A percentile compares a stretch with the other conserved stretches of the same genome.
phyloP scores from a whole-genome alignment of 2,888 invertebrate genomes.

The Spialia ferax region DNA sequence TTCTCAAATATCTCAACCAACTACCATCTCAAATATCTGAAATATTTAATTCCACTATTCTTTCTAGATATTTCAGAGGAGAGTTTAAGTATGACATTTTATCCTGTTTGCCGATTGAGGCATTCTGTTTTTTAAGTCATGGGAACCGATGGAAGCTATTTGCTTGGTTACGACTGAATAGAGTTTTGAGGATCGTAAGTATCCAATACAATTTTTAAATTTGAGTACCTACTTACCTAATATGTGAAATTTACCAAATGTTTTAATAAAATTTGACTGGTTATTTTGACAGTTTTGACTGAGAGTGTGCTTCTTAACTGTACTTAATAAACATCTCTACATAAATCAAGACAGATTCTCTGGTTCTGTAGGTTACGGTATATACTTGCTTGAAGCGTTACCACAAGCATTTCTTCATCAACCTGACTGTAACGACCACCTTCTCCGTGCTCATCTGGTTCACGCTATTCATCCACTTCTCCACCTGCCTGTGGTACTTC shows the following conservation, averaged over 20 bases:
- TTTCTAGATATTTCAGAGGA: slow-evolving; percentile 60
- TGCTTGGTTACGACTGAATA: slow-evolving; percentile 67
- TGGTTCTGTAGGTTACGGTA: slow-evolving; percentile 59
- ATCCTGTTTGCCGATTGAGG: slow-evolving; percentile 66
- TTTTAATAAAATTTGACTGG: too few species aligned
- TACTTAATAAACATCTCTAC: too few species aligned
- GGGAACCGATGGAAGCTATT: slow-evolving; percentile 56
- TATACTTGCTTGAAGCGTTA: slow-evolving; percentile 60
- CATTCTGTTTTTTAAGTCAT: slow-evolving; percentile 50
- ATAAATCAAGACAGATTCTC: too few species aligned
- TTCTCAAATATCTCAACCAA: too few species aligned
- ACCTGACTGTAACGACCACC: slow-evolving; percentile 60
- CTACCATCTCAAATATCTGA: background rate
- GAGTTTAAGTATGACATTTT: slow-evolving; percentile 67
- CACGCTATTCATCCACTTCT: slow-evolving; percentile 64
- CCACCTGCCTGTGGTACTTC: slow-evolving; percentile 69
- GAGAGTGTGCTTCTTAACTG: too few species aligned
- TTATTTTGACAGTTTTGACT: too few species aligned
- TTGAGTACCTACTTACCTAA: too few species aligned
- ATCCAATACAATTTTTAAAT: too few species aligned
- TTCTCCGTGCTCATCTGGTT: slow-evolving; percentile 68
- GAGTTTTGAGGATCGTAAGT: slow-evolving; percentile 59
- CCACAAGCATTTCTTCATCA: slow-evolving; percentile 60
- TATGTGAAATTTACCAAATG: too few species aligned
- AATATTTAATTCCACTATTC: background rate